Evolutionary conservation across 2,797 vertebrate genomes (phyloP).

Genomic region (Diplodus puntazzo): DNA sequence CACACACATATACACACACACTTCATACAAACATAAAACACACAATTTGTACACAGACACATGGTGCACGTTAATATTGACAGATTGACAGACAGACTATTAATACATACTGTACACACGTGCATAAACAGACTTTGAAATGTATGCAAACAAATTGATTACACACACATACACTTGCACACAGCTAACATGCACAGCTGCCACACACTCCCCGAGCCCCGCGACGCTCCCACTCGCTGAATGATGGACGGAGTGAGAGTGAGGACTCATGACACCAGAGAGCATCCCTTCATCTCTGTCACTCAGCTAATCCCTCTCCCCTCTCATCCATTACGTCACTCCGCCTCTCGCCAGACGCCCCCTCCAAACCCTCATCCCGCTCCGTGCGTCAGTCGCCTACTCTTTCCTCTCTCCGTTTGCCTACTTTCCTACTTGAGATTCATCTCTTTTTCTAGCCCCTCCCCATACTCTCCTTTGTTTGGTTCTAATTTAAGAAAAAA

Average conservation of each 20-base stretch:
- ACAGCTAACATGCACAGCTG: conserved; percentile 69
- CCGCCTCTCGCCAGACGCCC: conserved; percentile 61
- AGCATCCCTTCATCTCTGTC: conserved; percentile 82
- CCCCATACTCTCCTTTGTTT: conserved; percentile 38
- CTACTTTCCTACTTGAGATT: conserved; percentile 57
- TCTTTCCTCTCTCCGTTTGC: conserved; percentile 68
- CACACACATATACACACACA: conserved; percentile 30
- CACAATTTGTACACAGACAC: conserved; percentile 59
- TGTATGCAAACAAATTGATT: conserved; percentile 78
- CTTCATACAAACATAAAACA: conserved; percentile 46
- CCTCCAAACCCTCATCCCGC: conserved; percentile 50
- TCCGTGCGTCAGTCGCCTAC: conserved; percentile 72
- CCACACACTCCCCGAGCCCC: conserved; percentile 43
- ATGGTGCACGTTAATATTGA: conserved; percentile 71
- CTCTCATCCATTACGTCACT: conserved; percentile 78
- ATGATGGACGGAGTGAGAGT: conserved; percentile 72
- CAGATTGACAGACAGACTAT: conserved; percentile 73
- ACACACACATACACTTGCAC: conserved; percentile 69
- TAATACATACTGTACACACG: conserved; percentile 71
- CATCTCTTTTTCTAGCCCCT: conserved; percentile 53
- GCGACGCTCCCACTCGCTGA: conserved; percentile 47
- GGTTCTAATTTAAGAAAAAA: conserved; percentile 50
- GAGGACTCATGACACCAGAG: conserved; percentile 73
- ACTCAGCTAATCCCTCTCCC: conserved; percentile 76
- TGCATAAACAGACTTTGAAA: conserved; percentile 80